A percentile compares a stretch with the other conserved stretches of the same genome.
Evolutionary conservation across 2,113 vertebrate species (phyloP).

Genomic region (Physeter macrocephalus): DNA sequence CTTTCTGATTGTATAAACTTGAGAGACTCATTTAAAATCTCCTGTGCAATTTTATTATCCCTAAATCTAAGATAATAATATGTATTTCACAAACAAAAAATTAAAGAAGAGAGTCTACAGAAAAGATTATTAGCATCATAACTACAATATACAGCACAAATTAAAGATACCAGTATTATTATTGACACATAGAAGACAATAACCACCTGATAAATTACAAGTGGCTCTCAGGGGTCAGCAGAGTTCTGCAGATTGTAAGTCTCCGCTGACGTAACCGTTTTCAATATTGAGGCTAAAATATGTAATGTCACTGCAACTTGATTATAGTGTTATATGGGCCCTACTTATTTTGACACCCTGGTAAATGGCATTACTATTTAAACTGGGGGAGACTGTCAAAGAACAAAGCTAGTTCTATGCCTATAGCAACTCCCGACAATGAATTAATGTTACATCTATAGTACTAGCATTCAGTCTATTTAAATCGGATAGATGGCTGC

Average conservation of each 20-base stretch:
- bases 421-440: constrained; percentile 29
- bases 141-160: neutral
- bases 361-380: constrained; percentile 66
- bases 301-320: constrained; percentile 59
- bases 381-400: constrained; percentile 32
- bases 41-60: neutral
- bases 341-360: constrained; percentile 57
- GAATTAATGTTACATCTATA: constrained; percentile 67
- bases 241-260: constrained; percentile 28
- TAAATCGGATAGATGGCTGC: constrained; percentile 65
- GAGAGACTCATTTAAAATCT: neutral
- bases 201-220: constrained; percentile 48
- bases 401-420: constrained; percentile 55
- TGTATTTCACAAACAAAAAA: neutral
- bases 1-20: neutral
- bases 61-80: neutral
- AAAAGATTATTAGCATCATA: neutral
- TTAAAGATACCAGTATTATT: constrained; percentile 15
- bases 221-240: constrained; percentile 32
- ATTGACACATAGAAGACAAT: constrained; percentile 25
- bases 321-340: constrained; percentile 59
- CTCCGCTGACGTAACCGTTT: constrained; percentile 61
- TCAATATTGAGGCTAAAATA: constrained; percentile 56
- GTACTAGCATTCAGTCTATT: constrained; percentile 56
- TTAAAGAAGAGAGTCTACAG: neutral